Evolutionary conservation across 2,888 invertebrate genomes (phyloP), one percentile per base, ranked within the genome.

Genomic region (Scrobipalpa atriplicella): DNA sequence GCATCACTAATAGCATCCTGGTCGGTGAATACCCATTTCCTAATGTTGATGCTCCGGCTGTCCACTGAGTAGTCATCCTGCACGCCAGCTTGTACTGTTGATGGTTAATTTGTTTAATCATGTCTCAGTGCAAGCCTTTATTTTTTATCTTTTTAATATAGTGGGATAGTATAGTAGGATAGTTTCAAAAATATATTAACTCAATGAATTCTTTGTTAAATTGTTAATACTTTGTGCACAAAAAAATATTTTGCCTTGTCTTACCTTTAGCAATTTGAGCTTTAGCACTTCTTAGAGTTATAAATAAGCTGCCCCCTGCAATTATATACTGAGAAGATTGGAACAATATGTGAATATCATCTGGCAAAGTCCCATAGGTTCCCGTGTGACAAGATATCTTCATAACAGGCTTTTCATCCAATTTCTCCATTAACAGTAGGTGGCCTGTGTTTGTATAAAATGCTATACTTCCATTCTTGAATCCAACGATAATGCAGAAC

Each of bases 371-470:
- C 29, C 93, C 93, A 76, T 93, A 93, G 6, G 88, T 88, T 13
- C 93, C 94, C 9, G 94, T 93, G 71, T 97, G 96, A 78, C 98
- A 96, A 81, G 97, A 97, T 68, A 99, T 94, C 73, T 94, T 95
- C 66, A 95, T 86, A 13, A 98, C 96, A 9, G 95, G 94, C 79
- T 96, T 97, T 76, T 96, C 95, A 80, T 98, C 98, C 69, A 98
- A 94, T 80, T 96, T 95, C 82, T 99, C 98, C 60, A 96, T 95
- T 54, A 98, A 91, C 61, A 99, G 88, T 70, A 97, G 90, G 67
- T 95, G 95, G 16, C 98, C 98, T 70, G 95, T 95, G 84, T 99
- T 98, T 1, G 98, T 97, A 81, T 97, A 98, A 88, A 98, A 98
- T 70, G 96, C 94, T 11, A 99, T 93, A 89, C 94, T 94, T 18